These are phyloP conservation scores for Gymnopithys bicolor DNA, from an alignment of 2,797 vertebrate genomes.

Conservation along the genomic window DNA sequence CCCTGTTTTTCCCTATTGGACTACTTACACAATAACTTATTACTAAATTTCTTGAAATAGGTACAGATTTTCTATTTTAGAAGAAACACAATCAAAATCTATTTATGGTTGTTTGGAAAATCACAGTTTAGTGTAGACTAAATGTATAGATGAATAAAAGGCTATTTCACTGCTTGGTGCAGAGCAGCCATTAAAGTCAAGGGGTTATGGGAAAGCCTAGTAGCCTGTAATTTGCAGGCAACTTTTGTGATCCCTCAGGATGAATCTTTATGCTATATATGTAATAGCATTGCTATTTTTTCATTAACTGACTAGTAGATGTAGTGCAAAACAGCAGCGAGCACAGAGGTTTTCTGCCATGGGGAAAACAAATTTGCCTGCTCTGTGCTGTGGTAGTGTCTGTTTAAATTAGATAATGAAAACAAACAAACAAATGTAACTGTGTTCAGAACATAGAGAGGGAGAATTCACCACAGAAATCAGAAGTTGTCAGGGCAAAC, in stretches of 20 bases:
- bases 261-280: neutral
- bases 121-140: neutral
- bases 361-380: neutral
- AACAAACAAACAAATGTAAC: neutral
- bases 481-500: neutral
- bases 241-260: neutral
- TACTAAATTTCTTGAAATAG: slow-evolving; percentile 25
- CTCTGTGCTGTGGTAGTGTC: neutral
- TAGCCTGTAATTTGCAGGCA: neutral
- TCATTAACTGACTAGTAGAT: accelerated
- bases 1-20: neutral
- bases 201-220: neutral
- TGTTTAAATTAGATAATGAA: neutral
- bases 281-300: neutral
- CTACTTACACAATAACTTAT: neutral
- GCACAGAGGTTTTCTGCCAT: accelerated
- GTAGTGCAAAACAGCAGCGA: neutral
- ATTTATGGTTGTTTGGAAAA: slow-evolving; percentile 28
- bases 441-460: neutral
- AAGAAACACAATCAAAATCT: neutral
- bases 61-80: slow-evolving; percentile 47
- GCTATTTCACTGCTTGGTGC: neutral
- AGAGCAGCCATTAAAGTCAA: neutral
- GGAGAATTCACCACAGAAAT: neutral
- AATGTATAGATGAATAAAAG: slow-evolving; percentile 41